Evolutionary conservation across 1,140 invertebrate genomes (phyloP).

Genomic region (Chionoecetes opilio): DNA sequence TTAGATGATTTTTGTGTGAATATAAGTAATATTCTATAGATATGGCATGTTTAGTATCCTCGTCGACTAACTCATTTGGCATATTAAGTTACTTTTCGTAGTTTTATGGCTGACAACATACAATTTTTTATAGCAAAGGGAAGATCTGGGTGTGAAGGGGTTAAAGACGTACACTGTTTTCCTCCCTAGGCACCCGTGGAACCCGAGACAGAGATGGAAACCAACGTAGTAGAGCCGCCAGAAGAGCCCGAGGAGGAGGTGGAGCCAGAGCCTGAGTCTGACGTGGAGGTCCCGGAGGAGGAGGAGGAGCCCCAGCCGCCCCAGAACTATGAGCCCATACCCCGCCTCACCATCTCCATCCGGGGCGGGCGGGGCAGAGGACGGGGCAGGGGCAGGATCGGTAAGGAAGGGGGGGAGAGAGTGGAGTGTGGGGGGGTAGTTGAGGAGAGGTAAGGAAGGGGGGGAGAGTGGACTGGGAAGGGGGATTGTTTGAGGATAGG

Average conservation of each 20-base stretch:
- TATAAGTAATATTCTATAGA: too few species aligned
- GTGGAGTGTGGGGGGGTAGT: neutral
- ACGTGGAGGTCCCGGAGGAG: conserved; percentile 70
- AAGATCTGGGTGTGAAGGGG: too few species aligned
- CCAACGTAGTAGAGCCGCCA: conserved; percentile 39
- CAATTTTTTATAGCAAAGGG: too few species aligned
- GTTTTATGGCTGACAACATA: too few species aligned
- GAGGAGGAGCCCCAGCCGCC: conserved; percentile 75
- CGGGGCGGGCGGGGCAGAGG: conserved; percentile 80
- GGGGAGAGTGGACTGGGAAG: neutral
- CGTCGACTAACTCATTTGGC: too few species aligned
- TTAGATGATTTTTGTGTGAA: too few species aligned
- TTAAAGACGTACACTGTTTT: neutral
- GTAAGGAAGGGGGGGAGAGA: conserved; percentile 17
- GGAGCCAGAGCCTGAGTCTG: conserved; percentile 76
- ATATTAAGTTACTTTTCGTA: too few species aligned
- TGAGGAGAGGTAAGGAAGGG: neutral
- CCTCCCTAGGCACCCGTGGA: neutral
- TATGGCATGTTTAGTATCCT: too few species aligned
- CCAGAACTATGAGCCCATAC: conserved; percentile 81
- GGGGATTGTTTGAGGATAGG: too few species aligned
- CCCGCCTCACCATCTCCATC: conserved; percentile 81
- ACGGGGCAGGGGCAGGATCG: conserved; percentile 81
- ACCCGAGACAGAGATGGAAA: conserved; percentile 63
- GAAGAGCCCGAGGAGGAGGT: conserved; percentile 73